Evolutionary conservation across 2,888 invertebrate genomes (phyloP).

Genomic region (Tetragonisca angustula): DNA sequence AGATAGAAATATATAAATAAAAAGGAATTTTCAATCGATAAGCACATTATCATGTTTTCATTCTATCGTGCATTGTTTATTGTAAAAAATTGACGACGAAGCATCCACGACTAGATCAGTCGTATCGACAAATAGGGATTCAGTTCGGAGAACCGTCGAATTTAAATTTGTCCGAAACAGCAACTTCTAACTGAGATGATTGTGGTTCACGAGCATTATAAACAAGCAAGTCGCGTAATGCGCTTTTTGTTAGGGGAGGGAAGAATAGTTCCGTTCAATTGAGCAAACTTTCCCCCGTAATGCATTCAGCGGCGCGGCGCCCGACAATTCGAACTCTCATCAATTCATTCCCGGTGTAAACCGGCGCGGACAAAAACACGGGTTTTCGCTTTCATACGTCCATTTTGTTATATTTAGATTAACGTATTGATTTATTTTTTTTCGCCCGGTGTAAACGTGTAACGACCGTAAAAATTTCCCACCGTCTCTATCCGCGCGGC

Average conservation of each 20-base stretch:
- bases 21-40: no score
- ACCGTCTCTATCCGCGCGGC: background rate
- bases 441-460: background rate
- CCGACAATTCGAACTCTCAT: constrained; percentile 51
- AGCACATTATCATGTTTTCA: no score
- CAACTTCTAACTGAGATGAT: background rate
- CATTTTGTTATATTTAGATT: constrained; percentile 47
- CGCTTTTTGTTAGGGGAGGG: background rate
- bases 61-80: no score
- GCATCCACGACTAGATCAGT: background rate
- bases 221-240: constrained; percentile 20
- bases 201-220: background rate
- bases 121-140: background rate
- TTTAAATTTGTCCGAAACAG: background rate
- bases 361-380: constrained; percentile 41
- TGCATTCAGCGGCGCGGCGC: constrained; percentile 25
- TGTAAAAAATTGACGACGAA: background rate
- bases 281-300: constrained; percentile 35
- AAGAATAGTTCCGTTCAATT: constrained; percentile 28
- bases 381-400: constrained; percentile 46
- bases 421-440: constrained; percentile 44
- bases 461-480: constrained; percentile 18
- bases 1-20: no score
- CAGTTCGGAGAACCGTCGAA: background rate
- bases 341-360: constrained; percentile 45